Conservation (phyloP, 2,888 invertebrate genomes). For the Parochlus steinenii region DNA sequence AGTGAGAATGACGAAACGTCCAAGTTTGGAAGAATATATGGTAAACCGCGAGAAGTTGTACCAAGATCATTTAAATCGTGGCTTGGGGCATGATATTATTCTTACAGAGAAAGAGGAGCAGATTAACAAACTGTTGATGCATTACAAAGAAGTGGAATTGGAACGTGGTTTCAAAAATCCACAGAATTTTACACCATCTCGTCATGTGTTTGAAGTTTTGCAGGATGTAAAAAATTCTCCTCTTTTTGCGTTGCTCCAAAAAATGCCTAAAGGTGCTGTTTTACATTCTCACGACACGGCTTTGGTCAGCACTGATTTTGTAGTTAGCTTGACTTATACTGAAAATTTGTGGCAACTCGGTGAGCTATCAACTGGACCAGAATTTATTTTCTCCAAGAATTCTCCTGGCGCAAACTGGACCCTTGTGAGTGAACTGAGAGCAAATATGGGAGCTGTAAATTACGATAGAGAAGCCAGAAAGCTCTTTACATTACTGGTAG, state of each 20-base stretch:
- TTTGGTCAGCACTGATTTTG: conserved; percentile 35
- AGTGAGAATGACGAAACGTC: conserved; percentile 20
- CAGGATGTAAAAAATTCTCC: conserved; percentile 39
- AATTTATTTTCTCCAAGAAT: conserved; percentile 1
- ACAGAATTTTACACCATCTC: conserved; percentile 41
- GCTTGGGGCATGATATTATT: conserved; percentile 35
- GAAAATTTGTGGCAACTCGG: conserved; percentile 38
- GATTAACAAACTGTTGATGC: conserved; percentile 29
- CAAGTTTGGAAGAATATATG: conserved; percentile 19
- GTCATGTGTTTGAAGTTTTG: conserved; percentile 46
- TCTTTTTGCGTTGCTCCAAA: conserved; percentile 46
- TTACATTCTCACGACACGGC: conserved; percentile 54
- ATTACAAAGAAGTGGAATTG: conserved; percentile 36
- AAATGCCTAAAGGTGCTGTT: conserved; percentile 59
- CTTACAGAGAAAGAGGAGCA: conserved; percentile 33
- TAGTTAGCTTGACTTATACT: conserved; percentile 44
- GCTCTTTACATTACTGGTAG: conserved; percentile 37
- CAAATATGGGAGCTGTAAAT: conserved; percentile 19
- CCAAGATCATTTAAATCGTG: conserved; percentile 30
- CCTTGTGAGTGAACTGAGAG: conserved; percentile 30
- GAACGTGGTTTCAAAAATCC: conserved; percentile 37
- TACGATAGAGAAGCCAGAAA: conserved; percentile 37
- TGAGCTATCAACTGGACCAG: background rate
- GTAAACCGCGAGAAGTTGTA: conserved; percentile 30
- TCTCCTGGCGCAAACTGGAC: conserved; percentile 29